Evolutionary conservation across 2,888 invertebrate genomes (phyloP).

Genomic region (Lordiphosa andalusiaca): DNA sequence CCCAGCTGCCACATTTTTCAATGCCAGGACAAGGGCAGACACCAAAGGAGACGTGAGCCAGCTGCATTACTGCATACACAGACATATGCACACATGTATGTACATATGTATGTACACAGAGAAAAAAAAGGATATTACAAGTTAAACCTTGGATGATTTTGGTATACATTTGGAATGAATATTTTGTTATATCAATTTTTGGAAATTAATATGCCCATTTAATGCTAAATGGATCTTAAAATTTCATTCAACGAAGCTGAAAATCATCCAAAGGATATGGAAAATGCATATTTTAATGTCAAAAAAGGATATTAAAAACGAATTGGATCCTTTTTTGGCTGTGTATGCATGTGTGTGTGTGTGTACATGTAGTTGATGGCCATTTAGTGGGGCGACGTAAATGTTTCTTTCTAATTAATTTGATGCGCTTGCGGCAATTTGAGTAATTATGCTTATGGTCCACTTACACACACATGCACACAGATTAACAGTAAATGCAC

Average conservation of each 20-base stretch:
- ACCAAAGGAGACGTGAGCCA: neutral
- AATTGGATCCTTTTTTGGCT: neutral
- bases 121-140: no score
- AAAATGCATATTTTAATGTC: no score
- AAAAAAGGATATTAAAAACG: no score
- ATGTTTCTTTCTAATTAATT: conserved; percentile 58
- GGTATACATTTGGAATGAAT: no score
- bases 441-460: conserved; percentile 39
- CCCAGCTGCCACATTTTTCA: conserved; percentile 32
- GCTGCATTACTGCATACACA: conserved; percentile 18
- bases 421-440: conserved; percentile 56
- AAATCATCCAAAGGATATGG: no score
- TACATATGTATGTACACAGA: neutral
- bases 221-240: no score
- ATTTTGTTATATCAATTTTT: no score
- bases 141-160: no score
- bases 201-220: no score
- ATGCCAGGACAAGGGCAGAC: conserved; percentile 28
- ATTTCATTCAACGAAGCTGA: no score
- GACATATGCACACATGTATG: neutral
- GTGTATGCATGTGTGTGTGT: conserved; percentile 1
- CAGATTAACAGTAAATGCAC: conserved; percentile 29
- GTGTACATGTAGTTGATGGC: conserved; percentile 25
- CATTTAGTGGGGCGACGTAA: conserved; percentile 42
- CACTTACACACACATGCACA: conserved; percentile 4